Conservation (phyloP, 2,888 invertebrate genomes). For the Apamea sordens region DNA sequence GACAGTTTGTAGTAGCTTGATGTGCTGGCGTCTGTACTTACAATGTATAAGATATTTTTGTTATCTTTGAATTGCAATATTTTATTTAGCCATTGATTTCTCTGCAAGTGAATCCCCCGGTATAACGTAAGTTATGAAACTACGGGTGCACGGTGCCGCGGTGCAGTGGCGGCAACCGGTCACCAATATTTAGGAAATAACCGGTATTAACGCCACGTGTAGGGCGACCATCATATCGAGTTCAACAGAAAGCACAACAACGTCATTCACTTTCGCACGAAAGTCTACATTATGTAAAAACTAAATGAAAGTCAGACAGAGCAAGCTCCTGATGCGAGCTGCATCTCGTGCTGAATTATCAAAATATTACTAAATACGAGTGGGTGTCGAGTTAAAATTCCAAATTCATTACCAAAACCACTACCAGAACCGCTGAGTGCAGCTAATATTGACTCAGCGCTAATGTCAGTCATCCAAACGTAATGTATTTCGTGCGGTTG, state of each 20-base stretch:
- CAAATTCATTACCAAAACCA: too few species aligned
- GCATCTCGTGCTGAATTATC: neutral
- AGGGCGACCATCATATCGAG: constrained; percentile 31
- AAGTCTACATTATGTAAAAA: neutral
- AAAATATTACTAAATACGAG: neutral
- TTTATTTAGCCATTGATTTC: neutral
- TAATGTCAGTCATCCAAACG: neutral
- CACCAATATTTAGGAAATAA: constrained; percentile 57
- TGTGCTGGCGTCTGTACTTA: too few species aligned
- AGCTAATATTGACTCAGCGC: neutral
- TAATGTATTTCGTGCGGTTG: constrained; percentile 32
- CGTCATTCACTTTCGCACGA: too few species aligned
- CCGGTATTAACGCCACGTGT: constrained; percentile 44
- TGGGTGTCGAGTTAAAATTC: neutral
- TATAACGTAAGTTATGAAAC: constrained; percentile 45
- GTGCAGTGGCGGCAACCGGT: constrained; percentile 10
- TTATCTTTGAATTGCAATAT: neutral
- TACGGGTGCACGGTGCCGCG: neutral
- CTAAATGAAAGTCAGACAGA: neutral
- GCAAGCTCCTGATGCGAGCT: neutral
- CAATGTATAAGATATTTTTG: neutral
- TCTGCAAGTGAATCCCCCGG: constrained; percentile 16
- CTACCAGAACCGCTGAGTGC: neutral
- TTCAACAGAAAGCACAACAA: neutral
- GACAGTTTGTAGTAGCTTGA: too few species aligned